These are phyloP conservation scores for Rhamnusium bicolor DNA, from an alignment of 2,888 invertebrate species.

Conservation along the genomic window DNA sequence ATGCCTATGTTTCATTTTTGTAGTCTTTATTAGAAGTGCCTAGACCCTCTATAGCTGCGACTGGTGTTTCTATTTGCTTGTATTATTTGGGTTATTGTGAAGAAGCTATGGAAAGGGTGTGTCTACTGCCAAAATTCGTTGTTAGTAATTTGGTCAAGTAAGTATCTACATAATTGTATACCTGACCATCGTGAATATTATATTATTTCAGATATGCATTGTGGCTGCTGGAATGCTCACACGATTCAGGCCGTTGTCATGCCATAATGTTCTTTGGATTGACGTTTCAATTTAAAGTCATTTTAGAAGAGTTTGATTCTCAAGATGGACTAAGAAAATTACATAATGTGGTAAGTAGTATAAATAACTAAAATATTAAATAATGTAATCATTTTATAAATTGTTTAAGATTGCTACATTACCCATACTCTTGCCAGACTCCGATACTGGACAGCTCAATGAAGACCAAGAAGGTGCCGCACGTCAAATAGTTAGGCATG, in stretches of 20 bases:
- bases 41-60: constrained; percentile 94
- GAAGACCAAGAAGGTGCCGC: constrained; percentile 95
- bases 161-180: constrained; percentile 52
- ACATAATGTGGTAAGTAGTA: constrained; percentile 86
- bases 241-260: constrained; percentile 96
- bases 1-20: background rate
- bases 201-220: constrained; percentile 82
- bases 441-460: constrained; percentile 77
- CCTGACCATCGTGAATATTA: background rate
- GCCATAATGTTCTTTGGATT: constrained; percentile 98
- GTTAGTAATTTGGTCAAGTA: constrained; percentile 85
- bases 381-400: background rate
- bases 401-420: constrained; percentile 83
- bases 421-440: constrained; percentile 85
- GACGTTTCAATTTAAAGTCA: constrained; percentile 93
- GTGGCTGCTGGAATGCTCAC: constrained; percentile 95
- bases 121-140: constrained; percentile 85
- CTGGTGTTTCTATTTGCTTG: constrained; percentile 95
- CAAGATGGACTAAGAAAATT: constrained; percentile 94
- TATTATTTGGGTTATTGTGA: constrained; percentile 98
- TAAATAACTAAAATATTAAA: background rate
- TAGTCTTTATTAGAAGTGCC: constrained; percentile 90
- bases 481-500: constrained; percentile 91
- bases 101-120: constrained; percentile 97
- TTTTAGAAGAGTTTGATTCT: constrained; percentile 94